Base-by-base conservation (phyloP, 1,140 invertebrate species). In the Chrysomallon squamiferum region DNA sequence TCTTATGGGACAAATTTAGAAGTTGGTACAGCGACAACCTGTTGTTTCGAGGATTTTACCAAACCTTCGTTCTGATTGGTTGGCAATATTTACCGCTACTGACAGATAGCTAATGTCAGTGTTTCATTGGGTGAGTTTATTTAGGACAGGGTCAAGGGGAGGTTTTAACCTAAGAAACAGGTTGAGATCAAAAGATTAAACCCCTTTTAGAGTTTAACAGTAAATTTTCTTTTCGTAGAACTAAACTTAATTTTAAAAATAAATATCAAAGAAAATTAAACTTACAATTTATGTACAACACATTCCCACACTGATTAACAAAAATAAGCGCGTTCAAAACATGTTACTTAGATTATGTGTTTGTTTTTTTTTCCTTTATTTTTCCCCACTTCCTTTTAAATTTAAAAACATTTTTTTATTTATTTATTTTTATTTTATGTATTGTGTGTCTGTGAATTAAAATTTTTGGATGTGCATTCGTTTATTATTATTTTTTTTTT, bases 71-170 rank as follows among this genome's bases (percentile, higher is more conserved):
- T 43, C 54, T 49, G 47, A 56, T 57, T 65, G 63, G 57, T 38
- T 56, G 47, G 59, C 41, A 47, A 43, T 50, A 56, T 58, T 58
- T 49, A 41, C 54, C 47, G 30, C 11, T 18, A 35, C 43, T n/a
- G 25, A 38, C 29, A 54, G 33, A 50, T 58, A 45, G 45, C 45
- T 2, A 49, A 45, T 27, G 32, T 47, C 33, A 47, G 43, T 18
- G 13, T 30, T 57, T 58, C 27, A 65, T 65, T 65, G 63, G 63
- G 9, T 59, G 30, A 27, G 20, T 29, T 15, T 33, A 27, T 43
- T 41, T 58, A 38, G n/a, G 52, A 18, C 43, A 25, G 56, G 62
- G 62, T 65, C 63, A 65, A 11, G 22, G 33, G 63, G 63, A 54
- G 63, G 54, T 45, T 45, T 49, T 59, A 56, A 65, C 63, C 63